Conservation (phyloP, 2,113 vertebrate species). For the Gallinago jamesoni region DNA sequence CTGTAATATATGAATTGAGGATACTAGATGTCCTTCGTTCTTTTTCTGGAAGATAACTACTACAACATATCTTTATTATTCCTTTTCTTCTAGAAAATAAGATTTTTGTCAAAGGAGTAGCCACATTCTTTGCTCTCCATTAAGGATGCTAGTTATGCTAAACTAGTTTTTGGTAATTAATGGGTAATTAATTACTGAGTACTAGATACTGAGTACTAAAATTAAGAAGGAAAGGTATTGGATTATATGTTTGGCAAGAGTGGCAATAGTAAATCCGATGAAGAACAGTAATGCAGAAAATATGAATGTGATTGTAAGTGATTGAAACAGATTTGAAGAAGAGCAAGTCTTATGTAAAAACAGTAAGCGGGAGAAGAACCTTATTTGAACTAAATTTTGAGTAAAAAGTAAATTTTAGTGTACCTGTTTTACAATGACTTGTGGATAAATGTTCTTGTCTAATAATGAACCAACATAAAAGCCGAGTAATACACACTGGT, state of each 20-base stretch:
- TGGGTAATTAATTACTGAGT: neutral
- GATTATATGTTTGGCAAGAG: neutral
- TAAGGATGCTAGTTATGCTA: neutral
- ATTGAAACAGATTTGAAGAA: neutral
- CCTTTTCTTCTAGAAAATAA: neutral
- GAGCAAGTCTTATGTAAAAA: neutral
- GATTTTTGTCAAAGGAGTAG: neutral
- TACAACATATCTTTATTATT: neutral
- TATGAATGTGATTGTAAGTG: neutral
- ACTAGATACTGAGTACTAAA: neutral
- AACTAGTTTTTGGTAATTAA: neutral
- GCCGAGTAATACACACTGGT: neutral
- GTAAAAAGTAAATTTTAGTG: neutral
- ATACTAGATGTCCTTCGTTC: neutral
- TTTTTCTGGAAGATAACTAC: neutral
- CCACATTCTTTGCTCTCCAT: neutral
- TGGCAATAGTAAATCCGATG: neutral
- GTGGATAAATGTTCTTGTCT: neutral
- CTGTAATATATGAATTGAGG: neutral
- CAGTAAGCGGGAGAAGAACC: neutral
- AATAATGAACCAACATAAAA: neutral
- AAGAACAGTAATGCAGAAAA: neutral
- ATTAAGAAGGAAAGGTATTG: neutral
- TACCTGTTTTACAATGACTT: neutral
- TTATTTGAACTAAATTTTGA: neutral